Base-by-base conservation (phyloP, 2,797 vertebrate species). In the Podarcis siculus region DNA sequence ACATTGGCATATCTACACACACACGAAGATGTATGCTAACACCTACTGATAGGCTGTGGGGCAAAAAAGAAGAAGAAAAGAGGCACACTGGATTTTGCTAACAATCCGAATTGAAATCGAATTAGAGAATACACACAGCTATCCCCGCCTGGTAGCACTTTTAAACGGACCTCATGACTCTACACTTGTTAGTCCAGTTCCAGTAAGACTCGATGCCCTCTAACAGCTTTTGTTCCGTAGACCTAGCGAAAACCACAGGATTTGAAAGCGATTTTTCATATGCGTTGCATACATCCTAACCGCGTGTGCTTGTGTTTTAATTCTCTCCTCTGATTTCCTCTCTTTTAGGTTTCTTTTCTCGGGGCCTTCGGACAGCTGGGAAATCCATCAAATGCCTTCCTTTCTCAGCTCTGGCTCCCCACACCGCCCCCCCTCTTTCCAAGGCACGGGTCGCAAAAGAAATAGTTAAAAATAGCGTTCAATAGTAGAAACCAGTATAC, bases 281-380 rank as follows among this genome's bases (percentile, higher is more conserved):
- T 80, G 9, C 9, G 5, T 75, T 87, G 69, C 32, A 78, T 80
- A 87, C 35, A 85, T 55, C 49, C 49, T 82, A 92, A 90, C 94
- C 91, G 94, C 35, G n/a, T 72, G 32, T 73, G 66, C 9, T 27
- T 71, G 30, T 73, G 77, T 86, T 66, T 66, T 91, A 91, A 75
- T 93, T 39, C 87, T 93, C 12, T 77, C 95, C 93, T 95, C 80
- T 90, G 64, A 90, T 95, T 95, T 67, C 92, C 78, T 81, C 77
- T 85, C 69, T 89, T 69, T 93, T 89, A 97, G 96, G 93, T 83
- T 88, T 91, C 90, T 89, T 96, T 93, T 94, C 91, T 95, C 89
- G 95, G 94, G 92, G 92, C 81, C 80, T 66, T 86, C 95, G 95
- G 89, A 92, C 94, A 92, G 32, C 61, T 93, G 91, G 93, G 89